Evolutionary conservation across 2,888 invertebrate species (phyloP).

Genomic region (Cephalotes varians): DNA sequence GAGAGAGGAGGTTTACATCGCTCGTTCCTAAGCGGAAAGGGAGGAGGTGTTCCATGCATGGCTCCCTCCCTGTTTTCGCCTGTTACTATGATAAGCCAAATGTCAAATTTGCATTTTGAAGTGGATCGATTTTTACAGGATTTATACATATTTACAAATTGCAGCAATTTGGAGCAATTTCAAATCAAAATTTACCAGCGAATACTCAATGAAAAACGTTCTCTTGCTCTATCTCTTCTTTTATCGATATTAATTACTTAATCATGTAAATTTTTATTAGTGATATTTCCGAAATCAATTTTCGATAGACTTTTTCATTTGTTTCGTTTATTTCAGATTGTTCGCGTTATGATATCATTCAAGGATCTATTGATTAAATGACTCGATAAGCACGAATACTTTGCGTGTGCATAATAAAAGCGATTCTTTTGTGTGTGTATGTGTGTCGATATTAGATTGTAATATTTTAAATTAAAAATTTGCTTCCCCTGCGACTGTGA

Average conservation of each 20-base stretch:
- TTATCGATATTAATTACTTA: not conserved
- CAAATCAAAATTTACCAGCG: not conserved
- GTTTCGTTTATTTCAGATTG: no score
- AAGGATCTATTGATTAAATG: not conserved
- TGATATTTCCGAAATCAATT: not conserved
- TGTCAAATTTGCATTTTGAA: slow-evolving; percentile 14
- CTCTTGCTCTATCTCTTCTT: not conserved
- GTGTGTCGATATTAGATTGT: not conserved
- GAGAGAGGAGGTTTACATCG: no score
- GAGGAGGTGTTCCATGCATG: slow-evolving; percentile 7
- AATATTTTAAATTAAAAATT: slow-evolving; percentile 3
- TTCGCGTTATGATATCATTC: not conserved
- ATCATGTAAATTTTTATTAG: no score
- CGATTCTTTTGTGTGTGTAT: not conserved
- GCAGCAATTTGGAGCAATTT: not conserved
- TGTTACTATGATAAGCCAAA: slow-evolving; percentile 13
- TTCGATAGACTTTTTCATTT: not conserved
- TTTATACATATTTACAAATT: not conserved
- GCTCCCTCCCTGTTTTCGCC: not conserved
- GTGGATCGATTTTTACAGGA: slow-evolving; percentile 3
- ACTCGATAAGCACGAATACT: not conserved
- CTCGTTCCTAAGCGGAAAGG: slow-evolving; percentile 9
- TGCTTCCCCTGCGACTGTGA: not conserved
- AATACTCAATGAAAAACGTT: not conserved
- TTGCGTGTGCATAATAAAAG: not conserved